phyloP scores from a whole-genome alignment of 1,140 invertebrate genomes.

The Heliconius melpomene region DNA sequence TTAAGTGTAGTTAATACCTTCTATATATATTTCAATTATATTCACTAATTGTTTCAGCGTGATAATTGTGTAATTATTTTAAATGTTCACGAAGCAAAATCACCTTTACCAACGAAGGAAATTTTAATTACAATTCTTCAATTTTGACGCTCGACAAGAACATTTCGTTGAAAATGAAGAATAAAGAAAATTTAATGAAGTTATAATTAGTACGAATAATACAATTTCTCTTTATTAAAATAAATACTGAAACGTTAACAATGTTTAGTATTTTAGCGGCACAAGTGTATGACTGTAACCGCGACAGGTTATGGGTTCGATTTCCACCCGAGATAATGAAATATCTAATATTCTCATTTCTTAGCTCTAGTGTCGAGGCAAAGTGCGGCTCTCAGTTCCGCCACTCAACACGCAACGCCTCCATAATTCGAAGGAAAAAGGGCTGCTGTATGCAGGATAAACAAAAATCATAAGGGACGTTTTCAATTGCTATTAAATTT shows the following conservation, averaged over 20 bases:
- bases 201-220: constrained; percentile 1
- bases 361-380: too few species aligned
- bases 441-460: too few species aligned
- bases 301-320: too few species aligned
- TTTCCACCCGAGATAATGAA: too few species aligned
- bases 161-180: not conserved
- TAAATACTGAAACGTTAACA: not conserved
- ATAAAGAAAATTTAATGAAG: not conserved
- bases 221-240: not conserved
- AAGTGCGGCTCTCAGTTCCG: too few species aligned
- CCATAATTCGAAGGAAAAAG: too few species aligned
- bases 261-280: not conserved
- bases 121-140: constrained; percentile 10
- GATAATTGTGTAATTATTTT: constrained; percentile 11
- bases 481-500: not conserved
- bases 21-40: not conserved
- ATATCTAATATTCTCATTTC: too few species aligned
- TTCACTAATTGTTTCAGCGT: not conserved
- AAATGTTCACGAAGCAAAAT: constrained; percentile 4
- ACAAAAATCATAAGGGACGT: not conserved
- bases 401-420: too few species aligned
- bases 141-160: not conserved
- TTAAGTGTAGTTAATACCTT: not conserved
- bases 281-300: too few species aligned
- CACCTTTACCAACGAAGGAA: not conserved